Evolutionary conservation across 2,888 invertebrate genomes (phyloP), one percentile per base, ranked within the genome.

Genomic region (Nysson spinosus): DNA sequence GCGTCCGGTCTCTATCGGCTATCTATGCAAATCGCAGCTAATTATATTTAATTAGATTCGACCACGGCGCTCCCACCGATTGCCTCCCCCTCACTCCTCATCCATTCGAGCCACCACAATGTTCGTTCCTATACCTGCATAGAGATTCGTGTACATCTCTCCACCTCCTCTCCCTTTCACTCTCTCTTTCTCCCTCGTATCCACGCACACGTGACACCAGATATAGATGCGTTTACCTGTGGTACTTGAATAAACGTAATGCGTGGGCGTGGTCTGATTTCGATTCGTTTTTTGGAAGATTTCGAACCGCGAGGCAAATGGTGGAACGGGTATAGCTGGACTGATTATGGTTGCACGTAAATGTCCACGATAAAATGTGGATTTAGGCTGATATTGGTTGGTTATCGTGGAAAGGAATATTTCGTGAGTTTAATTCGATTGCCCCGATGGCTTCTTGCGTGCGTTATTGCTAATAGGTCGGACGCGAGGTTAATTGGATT

Each of bases 21-120:
- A 86, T 86, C 87, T 86, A 87, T 87, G 87, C 86, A 86, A 87
- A 87, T 87, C 87, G 79, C 83, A 80, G 82, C 87, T 86, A 87
- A 87, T 87, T 87, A 87, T 87, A 87, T 87, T 87, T 87, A 87
- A 87, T 87, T 86, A 87, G 87, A 86, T 86, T 85, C 86, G 84
- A 81, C 82, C 83, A 79, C 81, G 81, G 80, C 82, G 82, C 81
- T 83, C 82, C 82, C 81, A 81, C 83, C 81, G 82, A 83, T 83
- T 75, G 77, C 79, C 68, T 11, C 28, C 11, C 37, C 49, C 24
- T 49, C 34, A 24, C 26, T 17, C 12, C 37, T 16, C 16, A 26
- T 26, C 26, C 1, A 4, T 49, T 16, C 40, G 28, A 11, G 2
- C 19, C 11, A 16, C 17, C 32, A 12, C 11, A n/a, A 9, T 11